Evolutionary conservation across 2,113 vertebrate genomes (phyloP), one percentile per base, ranked within the genome.

Genomic region (Formicarius rufipectus): DNA sequence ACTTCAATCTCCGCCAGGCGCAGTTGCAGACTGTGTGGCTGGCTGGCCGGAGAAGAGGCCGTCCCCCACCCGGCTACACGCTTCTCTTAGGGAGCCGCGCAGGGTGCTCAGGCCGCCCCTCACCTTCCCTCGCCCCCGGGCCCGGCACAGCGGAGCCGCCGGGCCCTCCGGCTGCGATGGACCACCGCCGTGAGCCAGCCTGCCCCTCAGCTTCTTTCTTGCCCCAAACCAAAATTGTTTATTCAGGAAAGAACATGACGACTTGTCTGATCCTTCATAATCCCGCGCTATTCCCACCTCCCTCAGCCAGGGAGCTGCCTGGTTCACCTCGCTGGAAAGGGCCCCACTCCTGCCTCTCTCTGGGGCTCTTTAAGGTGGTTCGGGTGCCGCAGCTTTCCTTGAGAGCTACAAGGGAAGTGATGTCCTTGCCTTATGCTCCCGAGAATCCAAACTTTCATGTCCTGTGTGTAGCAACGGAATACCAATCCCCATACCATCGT

Each of bases 391-490:
- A 2, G 16, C 55, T 27, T 37, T 14, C 28, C 73, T 10, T 5
- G 3, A 6, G 21, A 74, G 52, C 30, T 42, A 22, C 17, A 42
- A 42, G 40, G 40, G n/a, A 14, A 14, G 2, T 14, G 22, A 14
- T 8, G 16, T 4, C 35, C 33, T 17, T n/a, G 37, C 47, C 30
- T 60, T 39, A 9, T 9, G 1, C 7, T 67, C 9, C 27, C 0
- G 1, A 14, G 17, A 18, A 13, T 28, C 19, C 11, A 5, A 12
- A 33, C 8, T 40, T 31, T 7, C 12, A 16, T 1, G 2, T 21
- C 8, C 7, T 3, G 0, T 3, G 11, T 4, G 0, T 33, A 19
- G 2, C 3, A 56, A 37, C 2, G 22, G 14, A 27, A 8, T 20
- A 21, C 4, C 6, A 7, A 13, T 67, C 39, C 14, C n/a, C 28